Evolutionary conservation across 92 coral and sea anemone genomes (phyloP), one percentile per base, ranked within the genome.

Genomic region (Zoanthus solanderi): DNA sequence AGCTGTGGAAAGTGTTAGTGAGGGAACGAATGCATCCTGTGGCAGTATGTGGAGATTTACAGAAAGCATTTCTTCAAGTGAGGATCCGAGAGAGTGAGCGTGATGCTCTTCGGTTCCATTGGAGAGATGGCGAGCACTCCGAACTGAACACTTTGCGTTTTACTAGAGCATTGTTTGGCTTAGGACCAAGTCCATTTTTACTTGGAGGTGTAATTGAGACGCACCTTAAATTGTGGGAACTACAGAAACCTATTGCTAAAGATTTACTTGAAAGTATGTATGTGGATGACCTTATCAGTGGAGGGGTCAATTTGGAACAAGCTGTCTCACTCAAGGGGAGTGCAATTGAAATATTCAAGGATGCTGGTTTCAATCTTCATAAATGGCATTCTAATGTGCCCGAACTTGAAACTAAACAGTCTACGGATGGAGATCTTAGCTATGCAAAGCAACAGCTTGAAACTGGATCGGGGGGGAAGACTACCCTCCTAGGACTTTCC

Each of bases 401-500:
- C 56, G 13, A 10, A 30, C 79, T 75, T 66, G 66, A 89, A 78
- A 7, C 61, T 17, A 84, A 54, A 16, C 65, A 72, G 53, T 37
- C 83, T 50, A 78, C 46, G 4, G 58, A 76, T 47, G 80, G 80
- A 46, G 90, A 84, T 17, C 76, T 45, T 9, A 87, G 67, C 66
- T 87, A 58, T 71, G 84, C 63, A 61, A 61, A 87, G 56, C 91
- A 88, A 34, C 91, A 88, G 57, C 56, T 88, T 42, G 85, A 68
- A 37, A 37, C 74, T 67, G 61, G 57, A 69, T 14, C 28, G 3
- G 78, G 65, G 66, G 84, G 68, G 9, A 54, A 87, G 58, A 63
- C 84, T 61, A 76, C 77, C 78, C 84, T 87, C 57, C 90, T 87
- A 44, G 89, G 89, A 73, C 83, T 85, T n/a, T 67, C 78, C 30